phyloP scores from a whole-genome alignment of 2,888 invertebrate species.

The Agonopterix heracliana region DNA sequence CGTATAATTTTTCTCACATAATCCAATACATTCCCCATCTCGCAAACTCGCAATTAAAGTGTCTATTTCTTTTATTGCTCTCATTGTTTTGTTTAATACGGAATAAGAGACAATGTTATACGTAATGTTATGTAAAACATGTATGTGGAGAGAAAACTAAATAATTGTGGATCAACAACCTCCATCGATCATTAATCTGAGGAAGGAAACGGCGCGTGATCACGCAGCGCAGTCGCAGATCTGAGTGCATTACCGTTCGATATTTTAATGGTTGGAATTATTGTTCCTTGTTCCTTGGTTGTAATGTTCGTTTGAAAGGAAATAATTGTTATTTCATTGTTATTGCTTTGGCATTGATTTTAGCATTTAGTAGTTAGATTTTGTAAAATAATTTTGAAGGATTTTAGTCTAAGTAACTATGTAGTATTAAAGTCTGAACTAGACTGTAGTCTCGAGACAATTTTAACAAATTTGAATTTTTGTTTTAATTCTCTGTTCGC shows the following conservation, averaged over 20 bases:
- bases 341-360: too few relatives aligned
- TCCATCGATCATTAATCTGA: constrained; percentile 16
- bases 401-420: too few relatives aligned
- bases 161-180: constrained; percentile 26
- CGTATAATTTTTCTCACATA: too few relatives aligned
- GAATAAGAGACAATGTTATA: constrained; percentile 4
- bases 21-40: too few relatives aligned
- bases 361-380: too few relatives aligned
- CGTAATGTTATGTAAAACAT: constrained; percentile 21
- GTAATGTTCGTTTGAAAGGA: neutral
- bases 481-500: too few relatives aligned
- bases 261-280: neutral
- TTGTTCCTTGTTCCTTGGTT: neutral
- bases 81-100: neutral
- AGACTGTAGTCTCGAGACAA: too few relatives aligned
- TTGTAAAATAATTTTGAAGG: too few relatives aligned
- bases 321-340: too few relatives aligned
- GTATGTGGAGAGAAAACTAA: constrained; percentile 23
- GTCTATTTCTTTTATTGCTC: neutral
- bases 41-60: too few relatives aligned
- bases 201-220: constrained; percentile 17
- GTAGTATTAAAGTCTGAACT: too few relatives aligned
- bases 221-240: constrained; percentile 9
- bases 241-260: constrained; percentile 1
- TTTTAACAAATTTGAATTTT: too few relatives aligned